These are phyloP conservation scores for Microtus oregoni DNA, from an alignment of 2,113 vertebrate genomes.

Conservation along the genomic window DNA sequence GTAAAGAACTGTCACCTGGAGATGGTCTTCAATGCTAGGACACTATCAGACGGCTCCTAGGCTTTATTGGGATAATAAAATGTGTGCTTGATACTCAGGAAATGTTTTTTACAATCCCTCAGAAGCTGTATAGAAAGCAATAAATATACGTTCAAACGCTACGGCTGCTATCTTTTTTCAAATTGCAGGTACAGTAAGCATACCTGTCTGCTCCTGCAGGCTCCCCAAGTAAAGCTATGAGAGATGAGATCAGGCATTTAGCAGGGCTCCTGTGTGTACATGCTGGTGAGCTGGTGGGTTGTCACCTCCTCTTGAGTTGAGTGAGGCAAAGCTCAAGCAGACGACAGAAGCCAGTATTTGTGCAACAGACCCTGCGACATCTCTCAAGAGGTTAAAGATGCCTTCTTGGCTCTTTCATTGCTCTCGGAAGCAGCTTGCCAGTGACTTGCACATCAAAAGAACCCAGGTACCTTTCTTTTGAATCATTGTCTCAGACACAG, in stretches of 20 bases:
- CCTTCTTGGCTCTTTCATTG: accelerated
- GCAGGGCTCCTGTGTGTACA: neutral
- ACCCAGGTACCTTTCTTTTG: neutral
- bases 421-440: accelerated
- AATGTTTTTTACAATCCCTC: neutral
- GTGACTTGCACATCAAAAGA: no score
- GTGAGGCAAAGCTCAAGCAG: neutral
- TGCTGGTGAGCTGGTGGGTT: accelerated
- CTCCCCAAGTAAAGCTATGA: neutral
- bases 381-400: no score
- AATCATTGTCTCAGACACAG: neutral
- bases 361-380: neutral
- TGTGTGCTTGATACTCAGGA: neutral
- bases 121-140: neutral
- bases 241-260: no score
- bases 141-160: no score
- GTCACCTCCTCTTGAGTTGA: neutral
- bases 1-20: neutral
- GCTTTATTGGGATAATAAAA: neutral
- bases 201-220: neutral
- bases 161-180: no score
- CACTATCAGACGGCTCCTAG: neutral
- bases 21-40: neutral
- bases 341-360: neutral
- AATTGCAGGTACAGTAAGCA: accelerated